Evolutionary conservation across 2,888 invertebrate species (phyloP), one percentile per base, ranked within the genome.

Genomic region (Allolobophora icterica): DNA sequence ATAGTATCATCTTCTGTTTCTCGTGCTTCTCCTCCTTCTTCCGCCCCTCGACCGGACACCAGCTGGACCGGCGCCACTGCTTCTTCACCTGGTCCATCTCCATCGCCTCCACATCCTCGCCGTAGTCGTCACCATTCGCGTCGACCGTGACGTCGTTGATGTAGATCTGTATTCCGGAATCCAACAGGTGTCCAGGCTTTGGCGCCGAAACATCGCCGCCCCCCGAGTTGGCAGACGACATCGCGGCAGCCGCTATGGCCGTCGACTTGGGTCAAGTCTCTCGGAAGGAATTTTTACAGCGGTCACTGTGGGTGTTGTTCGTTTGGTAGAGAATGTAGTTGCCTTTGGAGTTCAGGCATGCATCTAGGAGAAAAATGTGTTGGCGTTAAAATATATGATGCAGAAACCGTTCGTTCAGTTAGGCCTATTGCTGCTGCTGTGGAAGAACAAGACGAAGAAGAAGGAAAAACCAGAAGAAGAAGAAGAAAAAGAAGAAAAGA

Each of bases 101-200:
- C 17, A 90, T 33, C 34, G 38, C 89, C 17, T 91, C 93, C 93
- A 58, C 90, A 91, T 87, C 91, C 90, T 52, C 91, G 90, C 90
- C 40, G 40, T 91, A 91, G 33, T 93, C 91, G 89, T 92, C 90
- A 24, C 89, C 93, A 24, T 87, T 84, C 71, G 92, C 91, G 58
- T 94, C 93, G 17, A 94, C 93, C 4, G 94, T 95, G 87, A 94
- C 93, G 84, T 94, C 94, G 92, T 95, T 95, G 45, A 95, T 94
- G 92, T 94, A 94, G 92, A 95, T 94, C 45, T 93, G 93, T n/a
- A 94, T 93, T 89, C 92, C 93, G 30, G 93, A 91, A 34, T 93
- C 93, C 87, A 87, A 24, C 87, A 87, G 87, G 87, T 87, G 38
- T 24, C 35, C 87, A 1, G 34, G 87, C 38, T 38, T 87, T 34